Evolutionary conservation across 1,140 invertebrate species (phyloP), one percentile per base, ranked within the genome.

Genomic region (Ceratoteleas bidentatus): DNA sequence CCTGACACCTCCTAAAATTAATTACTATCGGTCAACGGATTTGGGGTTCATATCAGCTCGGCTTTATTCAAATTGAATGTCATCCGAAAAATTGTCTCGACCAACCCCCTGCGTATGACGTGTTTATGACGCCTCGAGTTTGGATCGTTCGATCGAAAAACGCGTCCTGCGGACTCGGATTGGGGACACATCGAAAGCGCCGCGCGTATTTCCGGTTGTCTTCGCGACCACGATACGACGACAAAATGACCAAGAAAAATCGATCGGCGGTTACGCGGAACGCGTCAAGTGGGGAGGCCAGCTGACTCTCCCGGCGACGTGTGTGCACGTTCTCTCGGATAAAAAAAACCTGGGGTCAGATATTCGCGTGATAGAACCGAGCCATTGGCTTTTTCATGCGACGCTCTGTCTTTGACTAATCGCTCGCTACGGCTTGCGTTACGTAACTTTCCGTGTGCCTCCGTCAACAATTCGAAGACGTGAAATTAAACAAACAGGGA

Each of bases 201-300:
- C 24, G 61, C 52, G 57, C 53, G 47, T 70, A 54, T 81, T 81
- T 76, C 72, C 76, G 72, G 56, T 77, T 75, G 68, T 82, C 66
- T 72, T 68, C 33, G 36, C 40, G 66, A 50, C 60, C 57, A 62
- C 65, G 76, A 68, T 68, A 79, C 43, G 65, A 53, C 60, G 66
- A 61, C 52, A 62, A 72, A 75, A 68, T 79, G 60, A 79, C 76
- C 70, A 52, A 83, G 65, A 75, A 76, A 83, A 75, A 78, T 83
- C 75, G 81, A 83, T 81, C 58, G 49, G 57, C 24, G 60, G 47
- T 74, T 77, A 84, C 68, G 56, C 62, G 45, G 61, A 62, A 69
- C 65, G 60, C 54, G 45, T 80, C 68, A 60, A 80, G 68, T 73
- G 62, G 73, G 77, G 73, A 61, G 64, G 52, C 66, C 73, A 81